A percentile compares a stretch with the other conserved stretches of the same genome.
Evolutionary conservation across 2,888 invertebrate species (phyloP).

Genomic region (Schrankia costaestrigalis): DNA sequence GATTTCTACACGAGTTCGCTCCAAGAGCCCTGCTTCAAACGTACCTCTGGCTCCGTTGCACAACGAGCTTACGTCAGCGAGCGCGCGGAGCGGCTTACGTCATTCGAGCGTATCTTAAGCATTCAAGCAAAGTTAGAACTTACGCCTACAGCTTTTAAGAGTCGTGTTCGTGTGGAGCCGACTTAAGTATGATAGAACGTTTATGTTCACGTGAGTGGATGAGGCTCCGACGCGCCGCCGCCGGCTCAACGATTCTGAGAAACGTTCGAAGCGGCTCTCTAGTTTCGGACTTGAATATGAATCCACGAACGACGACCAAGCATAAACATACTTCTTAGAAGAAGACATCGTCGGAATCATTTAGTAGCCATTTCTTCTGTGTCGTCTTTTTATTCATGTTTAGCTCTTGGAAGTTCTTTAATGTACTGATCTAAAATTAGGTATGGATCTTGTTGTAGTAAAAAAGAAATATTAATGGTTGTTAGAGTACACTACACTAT

Average conservation of each 20-base stretch:
- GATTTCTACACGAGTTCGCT: conserved; percentile 76
- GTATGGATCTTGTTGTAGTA: too few species aligned
- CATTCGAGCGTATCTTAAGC: conserved; percentile 63
- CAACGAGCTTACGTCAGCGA: conserved; percentile 81
- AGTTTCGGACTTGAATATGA: conserved; percentile 76
- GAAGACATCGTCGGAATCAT: conserved; percentile 21
- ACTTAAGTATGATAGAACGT: conserved; percentile 72
- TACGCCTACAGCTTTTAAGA: conserved; percentile 47
- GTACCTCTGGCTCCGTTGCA: conserved; percentile 77
- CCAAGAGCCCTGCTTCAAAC: conserved; percentile 73
- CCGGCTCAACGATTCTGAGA: conserved; percentile 78
- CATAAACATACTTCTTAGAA: conserved; percentile 48
- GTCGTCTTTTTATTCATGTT: conserved; percentile 8
- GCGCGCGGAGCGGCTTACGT: conserved; percentile 76
- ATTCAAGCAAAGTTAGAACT: conserved; percentile 58
- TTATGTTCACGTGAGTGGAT: conserved; percentile 79
- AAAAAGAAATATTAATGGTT: too few species aligned
- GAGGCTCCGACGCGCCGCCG: conserved; percentile 77
- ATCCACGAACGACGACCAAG: conserved; percentile 55
- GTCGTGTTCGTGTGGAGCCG: conserved; percentile 43
- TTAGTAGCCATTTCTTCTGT: conserved; percentile 25
- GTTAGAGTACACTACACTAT: too few species aligned
- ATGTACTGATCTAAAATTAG: too few species aligned
- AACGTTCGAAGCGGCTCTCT: conserved; percentile 70
- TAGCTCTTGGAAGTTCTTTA: too few species aligned